These are phyloP conservation scores for Clunio marinus DNA, from an alignment of 2,888 invertebrate genomes.

Conservation along the genomic window DNA sequence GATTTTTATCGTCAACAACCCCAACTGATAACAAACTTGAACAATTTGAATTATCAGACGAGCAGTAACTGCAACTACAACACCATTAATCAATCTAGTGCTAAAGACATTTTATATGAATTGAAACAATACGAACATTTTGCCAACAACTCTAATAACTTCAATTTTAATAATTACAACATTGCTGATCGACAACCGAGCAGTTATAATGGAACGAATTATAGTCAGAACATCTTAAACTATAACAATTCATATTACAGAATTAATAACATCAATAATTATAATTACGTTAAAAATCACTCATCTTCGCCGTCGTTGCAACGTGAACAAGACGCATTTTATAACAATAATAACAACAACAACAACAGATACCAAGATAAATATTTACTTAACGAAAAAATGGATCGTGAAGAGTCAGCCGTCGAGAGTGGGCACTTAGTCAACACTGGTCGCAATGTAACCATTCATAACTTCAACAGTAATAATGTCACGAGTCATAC, in stretches of 20 bases:
- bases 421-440: constrained; percentile 41
- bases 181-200: neutral
- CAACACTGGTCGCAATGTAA: constrained; percentile 35
- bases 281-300: constrained; percentile 34
- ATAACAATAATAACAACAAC: no score
- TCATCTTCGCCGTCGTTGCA: constrained; percentile 19
- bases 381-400: constrained; percentile 34
- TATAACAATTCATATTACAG: constrained; percentile 36
- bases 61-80: constrained; percentile 33
- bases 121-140: constrained; percentile 36
- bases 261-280: constrained; percentile 36
- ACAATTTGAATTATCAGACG: constrained; percentile 28
- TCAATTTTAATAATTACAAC: neutral
- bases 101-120: constrained; percentile 38
- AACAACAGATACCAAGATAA: neutral
- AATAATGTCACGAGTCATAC: constrained; percentile 35
- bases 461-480: constrained; percentile 34
- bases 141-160: constrained; percentile 16
- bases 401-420: constrained; percentile 41
- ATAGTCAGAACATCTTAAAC: constrained; percentile 38
- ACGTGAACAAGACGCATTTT: constrained; percentile 9
- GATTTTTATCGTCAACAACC: constrained; percentile 24
- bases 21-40: constrained; percentile 36
- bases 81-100: constrained; percentile 37
- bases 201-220: constrained; percentile 33